Evolutionary conservation across 2,888 invertebrate species (phyloP).

Genomic region (Hermodice carunculata): DNA sequence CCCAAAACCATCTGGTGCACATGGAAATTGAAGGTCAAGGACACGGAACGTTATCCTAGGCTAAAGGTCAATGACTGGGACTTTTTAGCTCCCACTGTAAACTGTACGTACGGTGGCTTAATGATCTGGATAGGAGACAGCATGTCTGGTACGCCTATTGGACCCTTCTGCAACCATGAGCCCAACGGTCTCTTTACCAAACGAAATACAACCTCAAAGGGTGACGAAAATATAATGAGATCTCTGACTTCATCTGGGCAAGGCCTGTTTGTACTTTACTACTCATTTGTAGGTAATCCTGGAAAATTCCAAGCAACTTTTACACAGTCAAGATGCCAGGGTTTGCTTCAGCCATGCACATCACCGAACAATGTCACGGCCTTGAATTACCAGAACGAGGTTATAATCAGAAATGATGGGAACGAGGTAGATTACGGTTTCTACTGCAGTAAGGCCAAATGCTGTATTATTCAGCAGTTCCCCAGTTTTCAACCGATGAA

Average conservation of each 20-base stretch:
- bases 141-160: not conserved
- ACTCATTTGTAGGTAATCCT: slow-evolving; percentile 11
- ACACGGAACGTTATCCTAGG: too few relatives aligned
- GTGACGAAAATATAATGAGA: not conserved
- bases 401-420: not conserved
- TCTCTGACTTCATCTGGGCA: slow-evolving; percentile 12
- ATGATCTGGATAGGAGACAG: slow-evolving; percentile 4
- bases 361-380: not conserved
- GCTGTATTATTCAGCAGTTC: slow-evolving; percentile 24
- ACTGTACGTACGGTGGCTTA: slow-evolving; percentile 20
- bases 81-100: too few relatives aligned
- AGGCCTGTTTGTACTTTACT: slow-evolving; percentile 14
- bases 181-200: slow-evolving; percentile 16
- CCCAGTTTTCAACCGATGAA: slow-evolving; percentile 1
- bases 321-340: not conserved
- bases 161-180: slow-evolving; percentile 22
- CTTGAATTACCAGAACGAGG: not conserved
- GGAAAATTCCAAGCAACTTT: not conserved
- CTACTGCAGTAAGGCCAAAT: slow-evolving; percentile 20
- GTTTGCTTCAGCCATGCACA: slow-evolving; percentile 10
- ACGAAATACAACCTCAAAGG: too few relatives aligned
- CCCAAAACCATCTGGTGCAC: too few relatives aligned
- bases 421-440: not conserved
- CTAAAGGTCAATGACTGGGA: too few relatives aligned
- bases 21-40: too few relatives aligned